Evolutionary conservation across 1,140 invertebrate genomes (phyloP), one percentile per base, ranked within the genome.

Genomic region (Oedothorax gibbosus): DNA sequence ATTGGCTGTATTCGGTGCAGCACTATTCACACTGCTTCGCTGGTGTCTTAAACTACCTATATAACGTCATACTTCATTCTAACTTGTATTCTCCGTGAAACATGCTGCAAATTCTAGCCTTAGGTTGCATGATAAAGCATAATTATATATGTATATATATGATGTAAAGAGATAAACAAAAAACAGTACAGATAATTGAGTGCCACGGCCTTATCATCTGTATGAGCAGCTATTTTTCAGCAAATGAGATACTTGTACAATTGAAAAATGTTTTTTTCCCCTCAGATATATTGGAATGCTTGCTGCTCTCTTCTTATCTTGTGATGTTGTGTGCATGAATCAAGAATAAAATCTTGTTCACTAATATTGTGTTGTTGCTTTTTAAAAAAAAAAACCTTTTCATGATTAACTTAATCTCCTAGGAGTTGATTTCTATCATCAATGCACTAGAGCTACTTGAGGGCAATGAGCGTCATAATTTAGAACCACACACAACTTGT

Each of bases 301-400:
- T 84, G 69, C 79, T 82, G 79, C 79, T 82, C 66, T 82, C 79
- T 82, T 82, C 79, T 82, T 82, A 82, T 69, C 65, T 76, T 84
- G 82, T 84, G 73, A 84, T 84, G 82, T 84, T 84, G 82, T 84
- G 72, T 84, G 82, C 82, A 84, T 84, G 82, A 84, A 84, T 82
- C 73, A 68, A 76, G 82, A 84, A 84, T 84, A 84, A 84, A 84
- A 76, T 84, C 82, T 84, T 84, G 73, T 84, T 84, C 82, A 84
- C 54, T 68, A 84, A 77, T 66, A 73, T 76, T 84, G 77, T 83
- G 62, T 71, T 71, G 69, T 71, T n/a, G n/a, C n/a, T 35, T 35
- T 35, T 35, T 35, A 35, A 35, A 35, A 60, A 60, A 60, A 60
- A 60, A 9, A 60, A 15, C 56, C 9, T 60, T 60, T 60, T 60